A percentile compares a stretch with the other conserved stretches of the same genome.
Evolutionary conservation across 2,888 invertebrate species (phyloP).

Genomic region (Rotaria macrura): DNA sequence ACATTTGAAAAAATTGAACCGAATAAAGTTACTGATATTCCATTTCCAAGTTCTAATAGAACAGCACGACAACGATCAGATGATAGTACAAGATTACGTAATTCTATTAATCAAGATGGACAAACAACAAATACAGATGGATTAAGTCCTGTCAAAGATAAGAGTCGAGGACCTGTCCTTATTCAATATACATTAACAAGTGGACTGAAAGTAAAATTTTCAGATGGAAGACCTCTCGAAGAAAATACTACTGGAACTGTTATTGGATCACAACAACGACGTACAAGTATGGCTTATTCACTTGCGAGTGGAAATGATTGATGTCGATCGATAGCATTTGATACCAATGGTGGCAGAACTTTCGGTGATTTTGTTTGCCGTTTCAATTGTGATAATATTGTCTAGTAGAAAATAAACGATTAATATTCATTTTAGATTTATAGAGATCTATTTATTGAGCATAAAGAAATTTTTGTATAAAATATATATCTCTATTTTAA

Average conservation of each 20-base stretch:
- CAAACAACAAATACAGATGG: neutral
- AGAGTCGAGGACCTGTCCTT: neutral
- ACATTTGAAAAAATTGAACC: neutral
- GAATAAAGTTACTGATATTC: neutral
- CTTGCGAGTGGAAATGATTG: neutral
- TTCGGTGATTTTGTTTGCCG: neutral
- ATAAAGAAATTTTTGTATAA: too few relatives aligned
- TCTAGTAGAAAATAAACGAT: neutral
- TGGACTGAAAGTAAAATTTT: neutral
- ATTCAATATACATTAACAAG: neutral
- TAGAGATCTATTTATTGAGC: too few relatives aligned
- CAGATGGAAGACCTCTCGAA: neutral
- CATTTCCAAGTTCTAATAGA: neutral
- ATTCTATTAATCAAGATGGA: neutral
- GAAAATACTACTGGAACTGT: neutral
- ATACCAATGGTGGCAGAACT: neutral
- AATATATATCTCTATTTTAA: too few relatives aligned
- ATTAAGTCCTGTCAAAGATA: neutral
- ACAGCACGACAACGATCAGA: neutral
- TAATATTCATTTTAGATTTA: too few relatives aligned
- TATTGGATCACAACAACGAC: neutral
- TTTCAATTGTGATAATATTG: neutral
- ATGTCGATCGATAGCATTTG: neutral
- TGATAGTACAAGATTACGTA: neutral
- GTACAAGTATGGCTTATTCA: neutral